phyloP scores from a whole-genome alignment of 2,113 vertebrate genomes.

The Urocolius indicus region DNA sequence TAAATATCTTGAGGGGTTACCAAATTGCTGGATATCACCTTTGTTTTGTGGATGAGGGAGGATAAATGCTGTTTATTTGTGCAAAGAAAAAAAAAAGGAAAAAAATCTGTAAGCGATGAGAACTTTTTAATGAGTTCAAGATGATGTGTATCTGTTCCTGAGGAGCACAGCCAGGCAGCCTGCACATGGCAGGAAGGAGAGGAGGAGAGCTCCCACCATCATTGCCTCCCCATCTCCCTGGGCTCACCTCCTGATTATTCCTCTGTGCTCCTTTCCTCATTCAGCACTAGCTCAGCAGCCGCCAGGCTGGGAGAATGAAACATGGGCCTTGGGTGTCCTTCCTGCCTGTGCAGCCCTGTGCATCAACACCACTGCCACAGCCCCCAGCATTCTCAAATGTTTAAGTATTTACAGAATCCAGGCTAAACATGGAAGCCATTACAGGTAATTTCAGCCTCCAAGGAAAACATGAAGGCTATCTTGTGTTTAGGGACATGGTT shows the following conservation, averaged over 20 bases:
- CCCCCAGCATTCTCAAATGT: neutral
- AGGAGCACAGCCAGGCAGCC: neutral
- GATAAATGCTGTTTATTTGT: neutral
- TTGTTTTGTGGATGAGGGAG: slow-evolving; percentile 1
- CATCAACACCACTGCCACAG: too few species aligned
- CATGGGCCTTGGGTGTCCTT: fast-evolving
- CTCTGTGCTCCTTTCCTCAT: neutral
- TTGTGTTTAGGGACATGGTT: neutral
- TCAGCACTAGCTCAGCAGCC: neutral
- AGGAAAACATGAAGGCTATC: neutral
- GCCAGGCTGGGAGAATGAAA: neutral
- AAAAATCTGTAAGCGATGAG: fast-evolving
- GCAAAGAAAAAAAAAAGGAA: neutral
- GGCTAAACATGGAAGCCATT: neutral
- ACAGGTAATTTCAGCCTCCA: neutral
- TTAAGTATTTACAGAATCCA: neutral
- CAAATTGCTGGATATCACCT: neutral
- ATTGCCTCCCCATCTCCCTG: fast-evolving
- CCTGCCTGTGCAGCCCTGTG: fast-evolving
- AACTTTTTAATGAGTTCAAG: neutral
- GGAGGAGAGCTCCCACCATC: neutral
- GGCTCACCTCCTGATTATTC: neutral
- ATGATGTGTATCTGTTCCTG: neutral
- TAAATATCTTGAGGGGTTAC: slow-evolving; percentile 3
- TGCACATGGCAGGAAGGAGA: neutral